phyloP scores from a whole-genome alignment of 92 coral and sea anemone genomes.

The Parazoanthus atlanticus region DNA sequence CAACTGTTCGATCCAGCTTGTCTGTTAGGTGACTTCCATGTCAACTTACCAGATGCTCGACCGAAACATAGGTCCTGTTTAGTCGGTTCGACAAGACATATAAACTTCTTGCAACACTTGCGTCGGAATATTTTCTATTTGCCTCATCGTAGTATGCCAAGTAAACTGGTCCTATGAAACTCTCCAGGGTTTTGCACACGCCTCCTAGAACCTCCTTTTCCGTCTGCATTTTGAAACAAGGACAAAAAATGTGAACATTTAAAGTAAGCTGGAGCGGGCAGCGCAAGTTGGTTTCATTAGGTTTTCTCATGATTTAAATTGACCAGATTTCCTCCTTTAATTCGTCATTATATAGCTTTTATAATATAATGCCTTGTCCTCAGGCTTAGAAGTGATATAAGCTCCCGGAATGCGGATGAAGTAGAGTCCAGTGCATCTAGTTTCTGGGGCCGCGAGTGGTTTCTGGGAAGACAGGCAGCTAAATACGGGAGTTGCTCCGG shows the following conservation, averaged over 20 bases:
- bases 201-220: slow-evolving; percentile 1
- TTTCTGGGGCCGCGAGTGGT: too few relatives aligned
- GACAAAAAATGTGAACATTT: neutral
- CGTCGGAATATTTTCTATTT: neutral
- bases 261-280: neutral
- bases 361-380: too few relatives aligned
- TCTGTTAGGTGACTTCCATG: neutral
- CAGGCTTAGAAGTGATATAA: too few relatives aligned
- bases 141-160: slow-evolving; percentile 12
- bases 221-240: neutral
- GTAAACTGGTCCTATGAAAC: neutral
- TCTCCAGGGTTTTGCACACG: neutral
- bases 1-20: too few relatives aligned
- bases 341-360: too few relatives aligned
- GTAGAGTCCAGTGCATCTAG: too few relatives aligned
- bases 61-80: neutral
- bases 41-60: neutral
- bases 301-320: too few relatives aligned
- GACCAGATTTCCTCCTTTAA: too few relatives aligned
- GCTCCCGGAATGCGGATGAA: too few relatives aligned
- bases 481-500: too few relatives aligned
- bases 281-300: too few relatives aligned
- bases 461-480: too few relatives aligned
- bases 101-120: neutral
- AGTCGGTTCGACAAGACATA: neutral